These are phyloP conservation scores for Lepidocyrtoides sp. DNA, from an alignment of 2,888 invertebrate genomes.

Conservation along the genomic window DNA sequence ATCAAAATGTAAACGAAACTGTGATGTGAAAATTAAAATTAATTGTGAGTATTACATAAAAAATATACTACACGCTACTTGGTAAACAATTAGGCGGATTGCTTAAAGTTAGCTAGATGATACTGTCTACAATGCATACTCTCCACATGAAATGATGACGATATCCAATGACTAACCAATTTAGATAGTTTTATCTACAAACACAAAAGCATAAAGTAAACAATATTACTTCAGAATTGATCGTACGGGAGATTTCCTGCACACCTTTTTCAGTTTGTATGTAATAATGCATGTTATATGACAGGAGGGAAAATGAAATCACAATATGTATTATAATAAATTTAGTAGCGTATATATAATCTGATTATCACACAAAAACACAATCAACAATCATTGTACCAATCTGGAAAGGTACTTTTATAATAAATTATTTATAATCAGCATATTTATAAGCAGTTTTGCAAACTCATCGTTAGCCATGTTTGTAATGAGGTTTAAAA, in stretches of 20 bases:
- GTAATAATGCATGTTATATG: too few relatives aligned
- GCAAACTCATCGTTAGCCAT: too few relatives aligned
- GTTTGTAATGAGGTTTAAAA: too few relatives aligned
- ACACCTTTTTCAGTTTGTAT: too few relatives aligned
- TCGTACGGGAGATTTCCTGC: too few relatives aligned
- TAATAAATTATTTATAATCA: too few relatives aligned
- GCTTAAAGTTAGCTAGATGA: neutral
- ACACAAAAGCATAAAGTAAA: neutral
- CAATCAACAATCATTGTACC: conserved; percentile 4
- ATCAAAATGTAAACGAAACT: conserved; percentile 76
- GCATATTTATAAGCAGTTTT: too few relatives aligned
- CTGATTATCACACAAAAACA: conserved; percentile 8
- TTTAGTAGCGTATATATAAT: neutral
- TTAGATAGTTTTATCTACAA: neutral
- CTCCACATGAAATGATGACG: too few relatives aligned
- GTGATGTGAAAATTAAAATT: conserved; percentile 76
- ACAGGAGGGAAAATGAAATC: too few relatives aligned
- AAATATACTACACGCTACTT: neutral
- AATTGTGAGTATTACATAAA: conserved; percentile 59
- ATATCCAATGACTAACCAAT: neutral
- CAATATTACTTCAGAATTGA: neutral
- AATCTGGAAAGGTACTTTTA: neutral
- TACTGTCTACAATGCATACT: too few relatives aligned
- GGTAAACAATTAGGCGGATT: neutral
- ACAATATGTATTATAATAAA: too few relatives aligned